phyloP scores from a whole-genome alignment of 1,140 invertebrate species.

The Chrysomallon squamiferum region DNA sequence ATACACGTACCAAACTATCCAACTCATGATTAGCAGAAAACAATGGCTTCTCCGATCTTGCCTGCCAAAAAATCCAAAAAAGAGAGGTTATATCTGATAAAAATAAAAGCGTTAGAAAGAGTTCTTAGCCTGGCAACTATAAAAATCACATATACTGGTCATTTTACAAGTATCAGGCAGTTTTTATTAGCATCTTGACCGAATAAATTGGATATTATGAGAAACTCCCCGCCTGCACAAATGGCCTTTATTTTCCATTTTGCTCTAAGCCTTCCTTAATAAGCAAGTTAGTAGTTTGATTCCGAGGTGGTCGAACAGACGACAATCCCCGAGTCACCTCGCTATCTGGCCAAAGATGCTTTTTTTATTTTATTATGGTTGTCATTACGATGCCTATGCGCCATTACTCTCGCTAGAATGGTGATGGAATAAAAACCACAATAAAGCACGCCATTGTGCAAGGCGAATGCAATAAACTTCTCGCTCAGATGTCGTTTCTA shows the following conservation, averaged over 20 bases:
- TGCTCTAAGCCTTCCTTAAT: not conserved
- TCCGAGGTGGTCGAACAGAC: not conserved
- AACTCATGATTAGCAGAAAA: constrained; percentile 64
- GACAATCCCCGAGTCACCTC: constrained; percentile 1
- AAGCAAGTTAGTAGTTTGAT: not conserved
- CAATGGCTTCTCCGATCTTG: constrained; percentile 61
- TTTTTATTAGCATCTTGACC: constrained; percentile 10
- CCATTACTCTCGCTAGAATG: constrained; percentile 1
- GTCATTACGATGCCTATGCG: not conserved
- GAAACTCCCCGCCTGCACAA: not conserved
- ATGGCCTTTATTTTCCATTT: not conserved
- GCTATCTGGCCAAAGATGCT: not conserved
- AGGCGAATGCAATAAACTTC: constrained; percentile 3
- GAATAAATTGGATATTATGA: constrained; percentile 7
- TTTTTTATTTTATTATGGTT: constrained; percentile 8
- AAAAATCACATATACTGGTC: not conserved
- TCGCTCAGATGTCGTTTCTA: not conserved
- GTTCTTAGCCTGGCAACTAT: not conserved
- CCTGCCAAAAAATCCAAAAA: constrained; percentile 41
- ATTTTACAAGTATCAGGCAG: constrained; percentile 6
- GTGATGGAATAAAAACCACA: constrained; percentile 8
- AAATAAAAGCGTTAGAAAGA: not conserved
- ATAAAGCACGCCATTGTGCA: constrained; percentile 4
- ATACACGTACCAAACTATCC: constrained; percentile 61
- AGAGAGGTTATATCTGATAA: constrained; percentile 1